Conservation (phyloP, 2,888 invertebrate species). For the Autographa pulchrina region DNA sequence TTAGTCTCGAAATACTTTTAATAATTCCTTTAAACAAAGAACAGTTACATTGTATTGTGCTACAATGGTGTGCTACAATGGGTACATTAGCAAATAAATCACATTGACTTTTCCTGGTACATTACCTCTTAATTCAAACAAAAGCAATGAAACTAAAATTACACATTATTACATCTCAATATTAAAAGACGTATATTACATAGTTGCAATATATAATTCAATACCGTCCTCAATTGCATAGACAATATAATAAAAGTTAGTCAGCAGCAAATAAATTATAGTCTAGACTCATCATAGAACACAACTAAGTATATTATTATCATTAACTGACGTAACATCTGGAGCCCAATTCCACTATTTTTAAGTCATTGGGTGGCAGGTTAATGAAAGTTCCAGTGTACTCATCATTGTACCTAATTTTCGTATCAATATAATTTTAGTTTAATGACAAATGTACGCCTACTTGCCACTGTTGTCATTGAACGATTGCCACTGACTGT, state of each 20-base stretch:
- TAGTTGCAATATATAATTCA: neutral
- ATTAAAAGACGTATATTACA: neutral
- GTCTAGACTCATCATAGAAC: neutral
- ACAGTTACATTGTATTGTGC: no score
- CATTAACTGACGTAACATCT: slow-evolving; percentile 36
- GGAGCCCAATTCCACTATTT: no score
- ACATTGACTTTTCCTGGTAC: neutral
- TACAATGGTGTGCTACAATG: no score
- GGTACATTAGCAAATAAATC: neutral
- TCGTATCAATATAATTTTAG: no score
- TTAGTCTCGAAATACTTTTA: no score
- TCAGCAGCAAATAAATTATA: neutral
- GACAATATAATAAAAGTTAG: neutral
- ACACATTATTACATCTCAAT: slow-evolving; percentile 1
- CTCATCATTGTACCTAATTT: no score
- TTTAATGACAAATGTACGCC: no score
- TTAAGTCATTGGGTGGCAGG: no score
- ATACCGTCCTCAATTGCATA: slow-evolving; percentile 1
- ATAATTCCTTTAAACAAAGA: no score
- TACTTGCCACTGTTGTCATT: no score
- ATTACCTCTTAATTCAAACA: neutral
- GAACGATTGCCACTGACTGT: no score
- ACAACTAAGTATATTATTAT: slow-evolving; percentile 16
- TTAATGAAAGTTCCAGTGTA: no score
- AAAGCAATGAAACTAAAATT: neutral